Evolutionary conservation across 2,113 vertebrate species (phyloP).

Genomic region (Channa argus): DNA sequence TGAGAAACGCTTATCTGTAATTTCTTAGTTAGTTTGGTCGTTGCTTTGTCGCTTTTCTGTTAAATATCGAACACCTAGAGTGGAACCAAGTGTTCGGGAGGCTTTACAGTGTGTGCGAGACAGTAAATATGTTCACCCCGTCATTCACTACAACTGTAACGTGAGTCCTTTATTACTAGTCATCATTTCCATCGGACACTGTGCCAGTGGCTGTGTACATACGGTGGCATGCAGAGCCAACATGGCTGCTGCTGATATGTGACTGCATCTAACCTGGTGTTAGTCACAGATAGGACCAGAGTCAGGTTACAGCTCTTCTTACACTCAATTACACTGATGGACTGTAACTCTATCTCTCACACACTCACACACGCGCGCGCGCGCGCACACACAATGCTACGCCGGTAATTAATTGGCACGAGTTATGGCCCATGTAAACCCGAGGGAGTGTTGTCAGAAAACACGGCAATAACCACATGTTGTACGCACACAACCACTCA

Average conservation of each 20-base stretch:
- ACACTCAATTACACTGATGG: slow-evolving; percentile 71
- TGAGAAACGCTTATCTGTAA: no score
- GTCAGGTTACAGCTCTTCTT: slow-evolving; percentile 62
- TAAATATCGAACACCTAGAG: no score
- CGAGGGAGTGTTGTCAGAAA: slow-evolving; percentile 34
- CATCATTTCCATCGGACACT: neutral
- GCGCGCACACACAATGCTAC: slow-evolving; percentile 9
- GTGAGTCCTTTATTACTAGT: neutral
- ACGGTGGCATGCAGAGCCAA: neutral
- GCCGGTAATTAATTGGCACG: slow-evolving; percentile 67
- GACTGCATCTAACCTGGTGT: slow-evolving; percentile 58
- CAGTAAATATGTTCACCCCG: no score
- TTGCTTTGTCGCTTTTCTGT: no score
- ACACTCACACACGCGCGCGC: slow-evolving; percentile 2
- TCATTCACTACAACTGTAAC: no score
- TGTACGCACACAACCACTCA: neutral
- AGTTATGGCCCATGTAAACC: slow-evolving; percentile 56
- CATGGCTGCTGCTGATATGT: slow-evolving; percentile 5
- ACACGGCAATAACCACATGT: neutral
- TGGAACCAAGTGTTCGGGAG: no score
- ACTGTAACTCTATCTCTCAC: slow-evolving; percentile 61
- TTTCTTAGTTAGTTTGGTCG: no score
- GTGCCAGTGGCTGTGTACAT: neutral
- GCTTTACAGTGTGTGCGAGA: no score
- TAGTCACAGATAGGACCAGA: slow-evolving; percentile 66